Evolutionary conservation across 2,888 invertebrate genomes (phyloP).

Genomic region (Seira musarum): DNA sequence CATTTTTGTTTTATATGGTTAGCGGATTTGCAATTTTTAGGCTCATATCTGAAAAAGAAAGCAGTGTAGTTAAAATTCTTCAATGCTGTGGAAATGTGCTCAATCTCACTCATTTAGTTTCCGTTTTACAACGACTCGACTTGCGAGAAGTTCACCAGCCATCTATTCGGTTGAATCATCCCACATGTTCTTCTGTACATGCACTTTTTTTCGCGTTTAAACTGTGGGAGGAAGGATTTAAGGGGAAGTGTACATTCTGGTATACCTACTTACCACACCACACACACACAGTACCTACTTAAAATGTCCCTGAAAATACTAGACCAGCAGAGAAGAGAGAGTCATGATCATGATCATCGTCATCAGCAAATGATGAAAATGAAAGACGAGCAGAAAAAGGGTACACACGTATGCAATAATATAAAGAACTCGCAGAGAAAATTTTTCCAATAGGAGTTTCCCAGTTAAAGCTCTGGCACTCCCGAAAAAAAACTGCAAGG

Average conservation of each 20-base stretch:
- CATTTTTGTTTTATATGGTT: neutral
- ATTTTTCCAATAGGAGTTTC: slow-evolving; percentile 7
- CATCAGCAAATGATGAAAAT: slow-evolving; percentile 21
- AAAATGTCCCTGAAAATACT: slow-evolving; percentile 49
- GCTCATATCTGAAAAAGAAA: too few species aligned
- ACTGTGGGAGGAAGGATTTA: neutral
- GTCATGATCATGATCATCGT: slow-evolving; percentile 24
- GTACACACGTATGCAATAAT: neutral
- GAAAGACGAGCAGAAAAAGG: neutral
- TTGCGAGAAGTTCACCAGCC: slow-evolving; percentile 31
- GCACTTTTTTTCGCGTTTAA: neutral
- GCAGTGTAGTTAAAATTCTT: neutral
- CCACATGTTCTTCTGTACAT: slow-evolving; percentile 24
- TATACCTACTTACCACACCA: too few species aligned
- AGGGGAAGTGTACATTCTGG: too few species aligned
- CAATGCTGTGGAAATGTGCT: slow-evolving; percentile 37
- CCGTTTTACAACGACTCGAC: slow-evolving; percentile 39
- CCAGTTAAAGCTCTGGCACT: slow-evolving; percentile 32
- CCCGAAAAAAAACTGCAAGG: slow-evolving; percentile 36
- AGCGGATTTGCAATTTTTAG: neutral
- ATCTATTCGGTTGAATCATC: slow-evolving; percentile 13
- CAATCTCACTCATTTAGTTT: slow-evolving; percentile 46
- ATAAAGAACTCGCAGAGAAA: neutral
- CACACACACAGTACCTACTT: slow-evolving; percentile 16
- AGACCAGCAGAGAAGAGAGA: neutral